phyloP scores from a whole-genome alignment of 2,113 vertebrate genomes.

The Spermophilus dauricus region DNA sequence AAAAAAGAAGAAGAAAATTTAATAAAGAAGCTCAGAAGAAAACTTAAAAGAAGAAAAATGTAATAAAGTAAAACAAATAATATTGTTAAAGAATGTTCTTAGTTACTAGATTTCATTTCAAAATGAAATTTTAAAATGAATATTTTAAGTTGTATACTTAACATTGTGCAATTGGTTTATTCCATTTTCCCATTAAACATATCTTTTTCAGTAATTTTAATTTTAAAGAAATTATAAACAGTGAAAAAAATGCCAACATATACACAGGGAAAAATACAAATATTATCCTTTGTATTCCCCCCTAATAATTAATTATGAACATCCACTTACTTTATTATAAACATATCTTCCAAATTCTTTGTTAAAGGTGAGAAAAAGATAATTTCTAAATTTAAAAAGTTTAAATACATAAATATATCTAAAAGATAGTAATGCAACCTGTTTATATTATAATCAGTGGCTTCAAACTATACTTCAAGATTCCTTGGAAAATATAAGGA shows the following conservation, averaged over 20 bases:
- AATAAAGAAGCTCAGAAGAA: neutral
- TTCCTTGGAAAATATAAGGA: conserved; percentile 58
- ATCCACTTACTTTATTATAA: conserved; percentile 42
- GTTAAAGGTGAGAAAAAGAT: conserved; percentile 16
- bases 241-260: neutral
- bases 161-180: neutral
- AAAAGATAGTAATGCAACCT: conserved; percentile 37
- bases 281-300: neutral
- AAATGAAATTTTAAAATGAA: conserved; percentile 40
- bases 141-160: conserved; percentile 37
- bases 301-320: neutral
- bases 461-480: conserved; percentile 45
- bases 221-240: conserved; percentile 47
- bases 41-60: neutral
- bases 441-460: conserved; percentile 41
- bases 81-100: conserved; percentile 43
- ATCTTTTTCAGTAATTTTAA: conserved; percentile 31
- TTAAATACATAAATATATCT: neutral
- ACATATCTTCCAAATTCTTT: conserved; percentile 3
- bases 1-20: conserved; percentile 2
- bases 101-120: conserved; percentile 44
- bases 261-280: conserved; percentile 38
- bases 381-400: conserved; percentile 4
- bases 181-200: neutral
- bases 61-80: conserved; percentile 42